These are phyloP conservation scores for Myopa tessellatipennis DNA, from an alignment of 2,888 invertebrate species.

Conservation along the genomic window DNA sequence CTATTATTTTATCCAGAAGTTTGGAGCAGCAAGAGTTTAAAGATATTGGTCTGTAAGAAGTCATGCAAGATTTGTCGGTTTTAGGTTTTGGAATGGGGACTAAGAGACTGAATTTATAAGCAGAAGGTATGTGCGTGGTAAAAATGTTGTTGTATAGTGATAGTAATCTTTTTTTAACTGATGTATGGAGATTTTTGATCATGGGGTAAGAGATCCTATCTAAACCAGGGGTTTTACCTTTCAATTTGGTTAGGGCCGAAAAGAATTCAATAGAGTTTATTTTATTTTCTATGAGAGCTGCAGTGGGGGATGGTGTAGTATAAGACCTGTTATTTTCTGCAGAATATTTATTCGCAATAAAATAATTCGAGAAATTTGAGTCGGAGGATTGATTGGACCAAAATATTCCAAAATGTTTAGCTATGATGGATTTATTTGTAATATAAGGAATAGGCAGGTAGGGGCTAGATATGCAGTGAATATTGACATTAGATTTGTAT, in stretches of 20 bases:
- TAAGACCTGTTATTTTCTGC: neutral
- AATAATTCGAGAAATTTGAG: neutral
- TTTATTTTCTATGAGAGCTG: slow-evolving; percentile 6
- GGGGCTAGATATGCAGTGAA: too few species aligned
- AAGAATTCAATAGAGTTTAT: slow-evolving; percentile 13
- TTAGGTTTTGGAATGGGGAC: slow-evolving; percentile 34
- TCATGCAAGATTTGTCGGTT: too few species aligned
- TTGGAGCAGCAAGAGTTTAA: neutral
- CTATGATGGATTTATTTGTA: neutral
- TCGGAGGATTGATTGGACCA: neutral
- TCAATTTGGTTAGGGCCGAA: slow-evolving; percentile 12
- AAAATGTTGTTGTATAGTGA: slow-evolving; percentile 39
- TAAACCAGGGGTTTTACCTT: slow-evolving; percentile 21
- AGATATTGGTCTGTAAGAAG: too few species aligned
- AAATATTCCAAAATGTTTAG: neutral
- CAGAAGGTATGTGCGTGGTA: slow-evolving; percentile 28
- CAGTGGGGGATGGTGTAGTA: neutral
- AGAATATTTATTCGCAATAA: neutral
- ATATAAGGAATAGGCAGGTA: too few species aligned
- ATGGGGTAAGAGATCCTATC: slow-evolving; percentile 43
- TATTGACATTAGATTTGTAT: too few species aligned
- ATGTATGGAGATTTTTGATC: slow-evolving; percentile 25
- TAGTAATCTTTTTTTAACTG: slow-evolving; percentile 5
- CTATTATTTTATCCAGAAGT: slow-evolving; percentile 4
- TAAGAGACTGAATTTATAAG: slow-evolving; percentile 35